These are phyloP conservation scores for Cyaniris semiargus DNA, from an alignment of 2,888 invertebrate species.

Conservation along the genomic window DNA sequence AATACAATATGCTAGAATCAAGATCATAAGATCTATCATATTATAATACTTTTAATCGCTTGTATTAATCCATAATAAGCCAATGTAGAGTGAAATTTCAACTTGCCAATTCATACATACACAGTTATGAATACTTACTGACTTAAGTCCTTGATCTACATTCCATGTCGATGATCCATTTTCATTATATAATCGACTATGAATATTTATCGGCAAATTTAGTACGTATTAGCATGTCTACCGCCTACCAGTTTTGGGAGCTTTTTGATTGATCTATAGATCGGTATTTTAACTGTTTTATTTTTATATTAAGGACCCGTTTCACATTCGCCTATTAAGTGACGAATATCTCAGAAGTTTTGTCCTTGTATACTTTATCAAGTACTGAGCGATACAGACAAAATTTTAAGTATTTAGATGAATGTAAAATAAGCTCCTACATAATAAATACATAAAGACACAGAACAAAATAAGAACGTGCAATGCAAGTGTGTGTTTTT, in stretches of 20 bases:
- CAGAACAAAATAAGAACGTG: too few species aligned
- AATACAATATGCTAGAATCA: too few species aligned
- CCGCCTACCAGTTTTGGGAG: slow-evolving; percentile 3
- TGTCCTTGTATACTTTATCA: background rate
- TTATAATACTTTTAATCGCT: too few species aligned
- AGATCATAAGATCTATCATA: too few species aligned
- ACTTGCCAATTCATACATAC: background rate
- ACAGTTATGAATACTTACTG: background rate
- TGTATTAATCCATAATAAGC: too few species aligned
- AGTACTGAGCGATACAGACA: too few species aligned
- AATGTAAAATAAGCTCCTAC: too few species aligned
- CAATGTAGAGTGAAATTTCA: too few species aligned
- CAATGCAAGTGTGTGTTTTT: too few species aligned
- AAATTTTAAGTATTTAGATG: too few species aligned
- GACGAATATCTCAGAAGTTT: background rate
- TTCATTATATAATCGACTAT: slow-evolving; percentile 8
- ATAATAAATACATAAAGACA: too few species aligned
- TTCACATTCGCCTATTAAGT: background rate
- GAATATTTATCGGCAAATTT: slow-evolving; percentile 8
- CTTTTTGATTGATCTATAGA: background rate
- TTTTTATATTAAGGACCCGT: background rate
- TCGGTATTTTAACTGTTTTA: background rate
- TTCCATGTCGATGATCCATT: slow-evolving; percentile 18
- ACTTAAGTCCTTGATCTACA: slow-evolving; percentile 13
- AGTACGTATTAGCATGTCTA: background rate